Base-by-base conservation (phyloP, 2,797 vertebrate genomes). In the Circus cinereus region DNA sequence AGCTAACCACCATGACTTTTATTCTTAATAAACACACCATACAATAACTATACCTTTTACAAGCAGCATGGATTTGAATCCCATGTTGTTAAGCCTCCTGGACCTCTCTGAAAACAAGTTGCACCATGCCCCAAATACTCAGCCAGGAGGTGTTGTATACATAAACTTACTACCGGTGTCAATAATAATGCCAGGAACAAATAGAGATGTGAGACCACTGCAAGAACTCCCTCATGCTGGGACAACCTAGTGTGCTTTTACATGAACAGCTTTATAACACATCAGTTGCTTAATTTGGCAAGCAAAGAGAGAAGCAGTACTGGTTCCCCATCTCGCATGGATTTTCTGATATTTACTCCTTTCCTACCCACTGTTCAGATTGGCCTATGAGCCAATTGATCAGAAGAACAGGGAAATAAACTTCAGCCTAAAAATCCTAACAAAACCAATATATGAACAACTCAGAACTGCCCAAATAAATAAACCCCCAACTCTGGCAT, bases 21-120 rank as follows among this genome's bases (percentile, higher is more conserved):
- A 84, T 91, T 94, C 90, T 95, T 97, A 97, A 97, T 97, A 97
- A 97, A 97, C 62, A 86, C 16, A n/a, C 69, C 64, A 51, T 73
- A 90, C 43, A 54, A 79, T 94, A 88, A 92, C 96, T 94, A 94
- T 78, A 94, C 76, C 83, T 78, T 69, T 92, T 56, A 48, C 43
- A 87, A 91, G 53, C 75, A 27, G 43, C 69, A 42, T 2, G 29
- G 84, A 56, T 90, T 94, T 70, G 83, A 96, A 48, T 62, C 85
- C 74, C 59, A 5, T 56, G 42, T 88, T 63, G 36, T 86, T 95
- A 85, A 95, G 48, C 19, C 50, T 63, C 67, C 91, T 88, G 72
- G 40, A 64, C 85, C 3, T 20, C 62, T 88, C 38, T 45, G 47
- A 79, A 95, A 95, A 73, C 38, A 68, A 80, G 56, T 42, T 75